Conservation (phyloP, 1,140 invertebrate genomes). For the Drosophila ercepeae region DNA sequence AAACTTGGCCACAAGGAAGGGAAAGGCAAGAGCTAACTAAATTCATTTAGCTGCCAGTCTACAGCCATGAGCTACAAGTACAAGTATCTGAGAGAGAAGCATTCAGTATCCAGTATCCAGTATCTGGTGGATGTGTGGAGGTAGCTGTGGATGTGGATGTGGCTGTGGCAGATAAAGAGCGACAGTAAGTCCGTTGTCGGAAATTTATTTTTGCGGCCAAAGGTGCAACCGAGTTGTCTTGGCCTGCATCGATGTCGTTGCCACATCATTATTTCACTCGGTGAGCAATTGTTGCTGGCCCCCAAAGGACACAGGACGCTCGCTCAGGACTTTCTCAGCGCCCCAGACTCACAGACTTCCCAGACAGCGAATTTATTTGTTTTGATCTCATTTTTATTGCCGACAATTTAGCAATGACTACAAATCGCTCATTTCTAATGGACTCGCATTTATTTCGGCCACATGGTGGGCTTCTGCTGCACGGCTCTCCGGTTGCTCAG, state of each 20-base stretch:
- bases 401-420: conserved; percentile 61
- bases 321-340: background rate
- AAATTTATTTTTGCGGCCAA: conserved; percentile 55
- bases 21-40: conserved; percentile 42
- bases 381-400: conserved; percentile 62
- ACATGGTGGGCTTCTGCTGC: conserved; percentile 14
- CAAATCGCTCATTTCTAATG: conserved; percentile 66
- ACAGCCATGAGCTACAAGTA: conserved; percentile 2
- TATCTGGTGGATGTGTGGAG: background rate
- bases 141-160: background rate
- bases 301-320: conserved; percentile 41
- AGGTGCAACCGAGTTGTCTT: conserved; percentile 44
- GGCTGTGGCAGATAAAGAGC: background rate
- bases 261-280: conserved; percentile 63
- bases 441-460: conserved; percentile 49
- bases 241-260: conserved; percentile 53
- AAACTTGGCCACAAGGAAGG: conserved; percentile 37
- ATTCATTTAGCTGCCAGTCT: conserved; percentile 53
- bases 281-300: conserved; percentile 53
- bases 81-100: conserved; percentile 6
- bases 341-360: too few species aligned
- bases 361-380: conserved; percentile 46
- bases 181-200: conserved; percentile 9
- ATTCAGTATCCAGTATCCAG: background rate
- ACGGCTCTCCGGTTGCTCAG: background rate